Evolutionary conservation across 2,888 invertebrate species (phyloP), one percentile per base, ranked within the genome.

Genomic region (Neria commutata): DNA sequence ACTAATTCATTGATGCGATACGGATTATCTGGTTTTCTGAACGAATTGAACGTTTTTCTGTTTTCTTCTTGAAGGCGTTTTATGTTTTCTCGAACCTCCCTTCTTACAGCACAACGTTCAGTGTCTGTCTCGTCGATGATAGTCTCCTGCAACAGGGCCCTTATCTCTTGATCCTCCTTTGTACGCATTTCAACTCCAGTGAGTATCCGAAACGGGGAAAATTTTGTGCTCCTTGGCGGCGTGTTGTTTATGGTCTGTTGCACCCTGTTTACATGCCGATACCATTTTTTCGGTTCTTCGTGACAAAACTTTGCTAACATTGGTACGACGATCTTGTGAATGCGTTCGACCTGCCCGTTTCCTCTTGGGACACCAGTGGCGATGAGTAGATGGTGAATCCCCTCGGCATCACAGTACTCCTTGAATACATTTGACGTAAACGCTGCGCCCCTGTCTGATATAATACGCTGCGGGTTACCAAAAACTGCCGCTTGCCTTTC

Each of bases 311-410:
- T 79, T 1, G 76, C 68, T 6, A 78, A 37, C n/a, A 77, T 56
- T 0, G 75, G 64, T 50, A 76, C 72, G 5, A 77, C 65, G 3
- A 63, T 71, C 14, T 66, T 56, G 58, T 78, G 73, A 1, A 74
- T 57, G 10, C 74, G 60, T 45, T 77, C 74, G 1, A 72, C 72
- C 57, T 79, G 76, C 1, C 77, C 76, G 58, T 79, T 78, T 11
- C 73, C 72, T 49, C 77, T 51, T 24, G 80, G 75, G 11, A 78
- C 60, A 14, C 77, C 66, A 72, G 64, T 75, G 3, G 58, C 46
- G 2, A 69, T 55, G 54, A 76, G 73, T 29, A 75, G 37, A 40
- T 78, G 78, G 23, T 60, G 56, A 14, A 63, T 61, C 0, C 54
- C 50, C 56, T 80, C 73, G 1, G 67, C 65, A 19, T 45, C 53